Percentiles rank a stretch among this genome's conserved stretches.
These are phyloP conservation scores for Coboldia fuscipes DNA, from an alignment of 1,140 invertebrate genomes.

Conservation along the genomic window DNA sequence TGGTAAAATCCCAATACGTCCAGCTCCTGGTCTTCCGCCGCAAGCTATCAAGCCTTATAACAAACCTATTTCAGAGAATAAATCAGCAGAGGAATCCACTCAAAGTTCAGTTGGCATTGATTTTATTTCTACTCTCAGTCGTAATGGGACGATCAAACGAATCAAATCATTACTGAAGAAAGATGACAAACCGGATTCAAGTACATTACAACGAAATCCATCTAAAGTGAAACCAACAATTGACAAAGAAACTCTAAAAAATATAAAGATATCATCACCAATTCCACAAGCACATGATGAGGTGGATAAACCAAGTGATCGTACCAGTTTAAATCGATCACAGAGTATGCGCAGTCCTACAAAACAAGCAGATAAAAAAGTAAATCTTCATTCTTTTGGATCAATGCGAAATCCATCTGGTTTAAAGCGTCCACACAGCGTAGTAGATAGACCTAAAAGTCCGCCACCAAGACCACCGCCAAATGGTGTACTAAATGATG, in stretches of 20 bases:
- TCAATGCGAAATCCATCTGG: slow-evolving; percentile 45
- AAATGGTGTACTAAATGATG: slow-evolving; percentile 18
- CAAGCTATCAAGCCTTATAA: slow-evolving; percentile 10
- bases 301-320: slow-evolving; percentile 16
- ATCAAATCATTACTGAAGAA: slow-evolving; percentile 57
- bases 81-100: not conserved
- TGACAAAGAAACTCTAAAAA: slow-evolving; percentile 45
- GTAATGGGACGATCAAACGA: slow-evolving; percentile 39
- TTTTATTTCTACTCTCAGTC: not conserved
- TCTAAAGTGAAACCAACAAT: slow-evolving; percentile 36
- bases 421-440: slow-evolving; percentile 43
- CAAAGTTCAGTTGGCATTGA: not conserved
- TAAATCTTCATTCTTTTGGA: slow-evolving; percentile 49
- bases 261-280: slow-evolving; percentile 57
- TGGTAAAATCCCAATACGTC: slow-evolving; percentile 26
- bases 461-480: slow-evolving; percentile 37
- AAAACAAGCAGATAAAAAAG: slow-evolving; percentile 18
- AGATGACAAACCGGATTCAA: slow-evolving; percentile 30
- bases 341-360: slow-evolving; percentile 50
- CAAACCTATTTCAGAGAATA: not conserved
- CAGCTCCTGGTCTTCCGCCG: slow-evolving; percentile 27
- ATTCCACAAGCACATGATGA: slow-evolving; percentile 26
- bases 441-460: slow-evolving; percentile 32
- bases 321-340: slow-evolving; percentile 37
- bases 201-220: slow-evolving; percentile 30